phyloP scores from a whole-genome alignment of 1,140 invertebrate genomes.

The Potamilus streckersoni region DNA sequence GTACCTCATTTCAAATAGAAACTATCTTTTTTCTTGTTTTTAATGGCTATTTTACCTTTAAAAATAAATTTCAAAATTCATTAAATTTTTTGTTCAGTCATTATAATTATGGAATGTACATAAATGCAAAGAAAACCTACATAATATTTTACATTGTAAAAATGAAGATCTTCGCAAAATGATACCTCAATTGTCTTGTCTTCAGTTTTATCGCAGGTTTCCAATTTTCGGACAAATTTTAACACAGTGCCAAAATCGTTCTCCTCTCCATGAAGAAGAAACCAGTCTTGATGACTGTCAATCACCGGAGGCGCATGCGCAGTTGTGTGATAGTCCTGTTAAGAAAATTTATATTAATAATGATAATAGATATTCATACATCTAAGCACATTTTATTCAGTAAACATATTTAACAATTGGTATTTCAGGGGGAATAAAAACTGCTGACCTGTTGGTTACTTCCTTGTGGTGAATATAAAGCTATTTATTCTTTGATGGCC shows the following conservation, averaged over 20 bases:
- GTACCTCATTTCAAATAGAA: not conserved
- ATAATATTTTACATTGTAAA: not conserved
- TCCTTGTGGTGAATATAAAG: too few species aligned
- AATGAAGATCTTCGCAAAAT: not conserved
- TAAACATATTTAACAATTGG: too few species aligned
- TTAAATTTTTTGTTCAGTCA: too few species aligned
- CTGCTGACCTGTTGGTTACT: too few species aligned
- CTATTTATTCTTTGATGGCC: too few species aligned
- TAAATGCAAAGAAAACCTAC: too few species aligned
- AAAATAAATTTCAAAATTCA: too few species aligned
- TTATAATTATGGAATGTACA: too few species aligned
- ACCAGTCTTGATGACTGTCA: conserved; percentile 14
- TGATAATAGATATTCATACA: too few species aligned
- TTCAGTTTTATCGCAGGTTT: conserved; percentile 15
- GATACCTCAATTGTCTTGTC: conserved; percentile 2
- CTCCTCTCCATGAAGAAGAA: conserved; percentile 5
- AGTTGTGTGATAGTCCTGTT: conserved; percentile 14
- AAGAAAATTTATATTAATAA: not conserved
- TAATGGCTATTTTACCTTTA: not conserved
- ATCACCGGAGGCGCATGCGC: conserved; percentile 1
- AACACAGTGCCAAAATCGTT: conserved; percentile 11
- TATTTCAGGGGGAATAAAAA: too few species aligned
- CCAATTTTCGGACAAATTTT: conserved; percentile 18
- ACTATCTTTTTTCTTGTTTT: not conserved
- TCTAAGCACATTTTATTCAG: too few species aligned